phyloP scores from a whole-genome alignment of 2,113 vertebrate species.

The Gnathonemus longibarbis region DNA sequence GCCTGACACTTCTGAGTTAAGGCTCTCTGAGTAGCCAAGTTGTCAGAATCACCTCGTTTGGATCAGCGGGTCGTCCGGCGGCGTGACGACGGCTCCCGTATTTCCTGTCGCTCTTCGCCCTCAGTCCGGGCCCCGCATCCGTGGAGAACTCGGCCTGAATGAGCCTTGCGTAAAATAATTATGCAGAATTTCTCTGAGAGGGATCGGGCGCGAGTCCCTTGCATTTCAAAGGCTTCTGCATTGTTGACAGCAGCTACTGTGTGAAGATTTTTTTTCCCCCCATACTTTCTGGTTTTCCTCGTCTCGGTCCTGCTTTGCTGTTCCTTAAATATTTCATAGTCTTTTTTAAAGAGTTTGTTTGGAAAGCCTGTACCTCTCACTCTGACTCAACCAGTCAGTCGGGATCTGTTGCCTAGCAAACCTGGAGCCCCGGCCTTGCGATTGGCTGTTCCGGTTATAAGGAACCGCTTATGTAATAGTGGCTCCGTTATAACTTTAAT shows the following conservation, averaged over 20 bases:
- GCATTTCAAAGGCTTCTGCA: not conserved
- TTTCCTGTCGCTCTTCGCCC: not conserved
- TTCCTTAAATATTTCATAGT: slow-evolving; percentile 14
- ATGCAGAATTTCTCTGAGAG: not conserved
- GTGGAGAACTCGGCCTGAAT: not conserved
- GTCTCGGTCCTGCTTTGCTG: not conserved
- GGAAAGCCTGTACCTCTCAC: not conserved
- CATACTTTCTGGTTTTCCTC: not conserved
- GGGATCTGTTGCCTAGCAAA: slow-evolving; percentile 11
- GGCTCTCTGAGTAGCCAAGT: not conserved
- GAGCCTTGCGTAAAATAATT: slow-evolving; percentile 6
- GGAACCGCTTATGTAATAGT: not conserved
- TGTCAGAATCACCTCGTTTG: not conserved
- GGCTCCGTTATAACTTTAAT: not conserved
- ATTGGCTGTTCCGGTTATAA: not conserved
- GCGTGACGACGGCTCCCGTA: not conserved
- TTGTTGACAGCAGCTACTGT: not conserved
- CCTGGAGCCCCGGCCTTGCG: not conserved
- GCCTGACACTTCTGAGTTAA: not conserved
- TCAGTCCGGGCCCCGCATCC: not conserved
- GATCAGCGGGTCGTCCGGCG: not conserved
- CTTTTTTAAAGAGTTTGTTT: not conserved
- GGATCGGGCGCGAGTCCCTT: not conserved
- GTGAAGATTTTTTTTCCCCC: not conserved
- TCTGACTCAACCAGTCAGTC: slow-evolving; percentile 8